Evolutionary conservation across 1,140 invertebrate genomes (phyloP), one percentile per base, ranked within the genome.

Genomic region (Leptinotarsa defecta): DNA sequence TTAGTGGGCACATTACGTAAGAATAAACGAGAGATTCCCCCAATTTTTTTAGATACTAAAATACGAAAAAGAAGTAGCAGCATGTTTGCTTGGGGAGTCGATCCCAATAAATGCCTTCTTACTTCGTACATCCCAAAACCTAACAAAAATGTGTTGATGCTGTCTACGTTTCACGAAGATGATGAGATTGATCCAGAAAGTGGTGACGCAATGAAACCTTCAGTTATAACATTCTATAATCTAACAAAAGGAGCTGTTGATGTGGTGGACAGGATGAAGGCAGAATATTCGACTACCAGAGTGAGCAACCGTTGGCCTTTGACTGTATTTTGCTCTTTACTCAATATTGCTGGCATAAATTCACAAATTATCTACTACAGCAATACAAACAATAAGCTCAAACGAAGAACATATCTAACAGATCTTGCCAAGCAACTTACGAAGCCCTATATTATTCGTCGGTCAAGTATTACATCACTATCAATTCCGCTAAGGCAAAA

Each of bases 101-200:
- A 69, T 48, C 15, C 13, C 17, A 69, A 69, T 48, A 69, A 69
- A 13, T 69, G 27, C 48, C 13, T 34, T 34, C 27, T 34, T 34
- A 34, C 27, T 34, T 71, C 43, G n/a, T 71, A 71, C 52, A 34
- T 52, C 15, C 57, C 81, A 34, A 52, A 84, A 82, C 80, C 15
- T 20, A 52, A 71, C 19, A 71, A 71, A 61, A 71, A 71, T 49
- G 78, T 81, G 2, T 27, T 84, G 20, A 17, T 85, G 15, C 43
- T 83, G n/a, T 84, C 81, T 3, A 78, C 77, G 3, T 22, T 83
- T 20, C 83, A 85, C 75, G n/a, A 80, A 43, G 74, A 65, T 71
- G 69, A 75, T 34, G 64, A 78, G 64, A 81, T 79, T 61, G 74
- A 77, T 27, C 20, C 63, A 13, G 34, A 57, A 57, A 74, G 64